Percentiles rank a stretch among this genome's conserved stretches.
These are phyloP conservation scores for Cephalopholis sonnerati DNA, from an alignment of 2,113 vertebrate species.

Conservation along the genomic window DNA sequence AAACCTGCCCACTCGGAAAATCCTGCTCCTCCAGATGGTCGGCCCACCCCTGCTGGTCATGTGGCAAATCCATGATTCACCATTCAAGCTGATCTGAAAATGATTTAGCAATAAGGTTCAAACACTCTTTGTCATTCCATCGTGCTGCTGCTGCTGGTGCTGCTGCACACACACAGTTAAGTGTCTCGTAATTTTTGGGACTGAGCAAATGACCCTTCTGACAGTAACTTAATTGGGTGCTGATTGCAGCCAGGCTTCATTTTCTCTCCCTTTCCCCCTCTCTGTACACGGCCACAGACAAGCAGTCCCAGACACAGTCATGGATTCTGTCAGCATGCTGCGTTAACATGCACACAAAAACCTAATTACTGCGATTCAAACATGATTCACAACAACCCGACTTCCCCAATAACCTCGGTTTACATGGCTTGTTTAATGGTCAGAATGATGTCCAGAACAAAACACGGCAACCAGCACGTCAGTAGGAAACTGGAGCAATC, in stretches of 20 bases:
- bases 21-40: conserved; percentile 28
- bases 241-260: conserved; percentile 29
- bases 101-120: not conserved
- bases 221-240: conserved; percentile 24
- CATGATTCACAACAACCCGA: not conserved
- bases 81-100: not conserved
- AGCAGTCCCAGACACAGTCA: not conserved
- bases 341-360: conserved; percentile 39
- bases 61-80: conserved; percentile 18
- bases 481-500: not conserved
- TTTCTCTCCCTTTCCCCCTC: not conserved
- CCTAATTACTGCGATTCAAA: conserved; percentile 9
- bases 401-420: not conserved
- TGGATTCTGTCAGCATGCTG: conserved; percentile 1
- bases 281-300: not conserved
- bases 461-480: not conserved
- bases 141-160: not conserved
- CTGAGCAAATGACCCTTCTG: conserved; percentile 10
- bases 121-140: not conserved
- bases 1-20: not conserved
- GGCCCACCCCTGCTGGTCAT: not conserved
- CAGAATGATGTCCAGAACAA: not conserved
- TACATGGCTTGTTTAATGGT: conserved; percentile 1
- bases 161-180: not conserved
- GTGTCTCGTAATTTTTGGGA: conserved; percentile 21